A percentile compares a stretch with the other conserved stretches of the same genome.
These are phyloP conservation scores for Labroides dimidiatus DNA, from an alignment of 2,797 vertebrate species.

Conservation along the genomic window DNA sequence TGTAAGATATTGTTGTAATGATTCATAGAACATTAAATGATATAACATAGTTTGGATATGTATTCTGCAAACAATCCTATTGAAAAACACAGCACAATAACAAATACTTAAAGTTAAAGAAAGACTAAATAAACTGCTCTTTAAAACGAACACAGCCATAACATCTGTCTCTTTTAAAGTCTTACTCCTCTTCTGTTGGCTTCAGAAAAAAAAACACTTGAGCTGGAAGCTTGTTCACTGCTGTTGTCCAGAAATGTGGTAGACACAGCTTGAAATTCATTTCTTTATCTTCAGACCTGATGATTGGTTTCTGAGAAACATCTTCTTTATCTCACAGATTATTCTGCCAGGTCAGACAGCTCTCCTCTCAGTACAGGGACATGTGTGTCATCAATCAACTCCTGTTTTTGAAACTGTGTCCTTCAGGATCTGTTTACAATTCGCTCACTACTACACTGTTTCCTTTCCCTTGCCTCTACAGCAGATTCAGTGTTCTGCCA, in stretches of 20 bases:
- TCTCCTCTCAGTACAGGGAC: not conserved
- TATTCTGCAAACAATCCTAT: too few species aligned
- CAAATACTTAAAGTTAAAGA: too few species aligned
- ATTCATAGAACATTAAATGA: not conserved
- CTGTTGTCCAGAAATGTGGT: not conserved
- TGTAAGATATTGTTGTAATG: not conserved
- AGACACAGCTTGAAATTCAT: not conserved
- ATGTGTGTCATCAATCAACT: not conserved
- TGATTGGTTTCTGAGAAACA: not conserved
- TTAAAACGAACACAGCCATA: too few species aligned
- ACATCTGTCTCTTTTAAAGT: not conserved
- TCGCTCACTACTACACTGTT: too few species aligned
- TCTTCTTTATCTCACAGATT: slow-evolving; percentile 18
- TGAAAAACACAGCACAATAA: too few species aligned
- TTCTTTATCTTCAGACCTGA: not conserved
- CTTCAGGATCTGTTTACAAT: not conserved
- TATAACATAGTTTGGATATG: too few species aligned
- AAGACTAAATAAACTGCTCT: too few species aligned
- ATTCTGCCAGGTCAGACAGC: slow-evolving; percentile 7
- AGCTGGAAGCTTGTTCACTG: not conserved
- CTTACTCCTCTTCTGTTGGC: not conserved
- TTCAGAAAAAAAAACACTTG: not conserved
- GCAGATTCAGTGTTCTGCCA: slow-evolving; percentile 18
- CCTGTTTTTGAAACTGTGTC: not conserved
- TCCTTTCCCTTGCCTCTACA: too few species aligned